Evolutionary conservation across 1,140 invertebrate species (phyloP), one percentile per base, ranked within the genome.

Genomic region (Drosophila santomea): DNA sequence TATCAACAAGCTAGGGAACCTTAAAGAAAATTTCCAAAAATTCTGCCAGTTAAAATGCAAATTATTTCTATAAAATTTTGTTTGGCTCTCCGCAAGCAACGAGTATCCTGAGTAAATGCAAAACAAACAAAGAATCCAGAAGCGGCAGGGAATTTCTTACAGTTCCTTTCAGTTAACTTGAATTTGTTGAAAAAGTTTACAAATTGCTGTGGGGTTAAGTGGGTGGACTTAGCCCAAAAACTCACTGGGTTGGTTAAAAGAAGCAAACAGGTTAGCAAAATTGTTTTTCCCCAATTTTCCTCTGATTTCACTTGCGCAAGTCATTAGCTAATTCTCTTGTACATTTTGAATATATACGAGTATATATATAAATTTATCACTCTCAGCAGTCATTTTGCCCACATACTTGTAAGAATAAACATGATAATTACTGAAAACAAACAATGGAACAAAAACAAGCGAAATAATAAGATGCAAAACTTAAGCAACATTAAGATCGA

Each of bases 241-340:
- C 51, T 15, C 14, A 48, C 23, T 35, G 48, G 48, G n/a, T n/a
- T 35, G 48, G 48, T 51, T 51, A 2, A 15, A 23, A 52, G 54
- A 62, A 32, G 32, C 52, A 63, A 45, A 63, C 51, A 61, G 25
- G 20, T 43, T 55, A 45, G 28, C 39, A 32, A 39, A 39, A 58
- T 57, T 36, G 52, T 64, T 66, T 66, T 59, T 50, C 43, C 25
- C 43, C 32, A 23, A 58, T 48, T 59, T 48, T 48, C 15, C 20
- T 32, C 50, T 41, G 51, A 71, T 71, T 71, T 63, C 11, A 43
- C 38, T 35, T 36, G 32, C 28, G 28, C 47, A 32, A 51, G 38
- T 63, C 60, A 63, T 63, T 58, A 71, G 64, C 52, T 57, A 50
- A 58, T 71, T 72, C 66, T 71, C 68, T 71, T 71, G 68, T 71